Conservation (phyloP, 2,888 invertebrate species). For the Drosophila merina region DNA sequence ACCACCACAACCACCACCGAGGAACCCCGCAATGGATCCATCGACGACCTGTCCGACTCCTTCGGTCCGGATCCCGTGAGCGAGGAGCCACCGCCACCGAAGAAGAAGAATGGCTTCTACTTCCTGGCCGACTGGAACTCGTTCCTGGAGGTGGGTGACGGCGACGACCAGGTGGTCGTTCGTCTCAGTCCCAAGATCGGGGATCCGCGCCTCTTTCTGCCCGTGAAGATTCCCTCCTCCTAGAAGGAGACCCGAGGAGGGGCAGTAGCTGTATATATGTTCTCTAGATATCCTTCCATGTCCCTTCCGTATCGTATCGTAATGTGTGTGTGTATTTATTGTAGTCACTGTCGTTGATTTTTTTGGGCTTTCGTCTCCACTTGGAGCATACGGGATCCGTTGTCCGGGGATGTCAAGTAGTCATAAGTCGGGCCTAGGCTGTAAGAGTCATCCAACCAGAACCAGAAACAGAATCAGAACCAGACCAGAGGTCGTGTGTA, state of each 20-base stretch:
- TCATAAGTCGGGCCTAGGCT: slow-evolving; percentile 68
- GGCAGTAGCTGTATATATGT: slow-evolving; percentile 38
- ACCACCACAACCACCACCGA: slow-evolving; percentile 72
- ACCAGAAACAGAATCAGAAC: not conserved
- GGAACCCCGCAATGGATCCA: slow-evolving; percentile 80
- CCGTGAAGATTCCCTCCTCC: slow-evolving; percentile 86
- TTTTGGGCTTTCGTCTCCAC: not conserved
- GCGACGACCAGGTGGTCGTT: slow-evolving; percentile 90
- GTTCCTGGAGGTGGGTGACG: slow-evolving; percentile 92
- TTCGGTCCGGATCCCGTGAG: slow-evolving; percentile 87
- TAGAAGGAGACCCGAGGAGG: not conserved
- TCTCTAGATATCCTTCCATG: not conserved
- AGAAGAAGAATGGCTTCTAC: slow-evolving; percentile 91
- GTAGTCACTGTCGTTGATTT: slow-evolving; percentile 41
- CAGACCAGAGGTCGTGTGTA: slow-evolving; percentile 17
- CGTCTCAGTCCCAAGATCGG: slow-evolving; percentile 92
- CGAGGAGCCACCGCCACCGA: slow-evolving; percentile 86
- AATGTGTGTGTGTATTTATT: slow-evolving; percentile 63
- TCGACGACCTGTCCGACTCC: slow-evolving; percentile 89
- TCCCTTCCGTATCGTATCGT: slow-evolving; percentile 17
- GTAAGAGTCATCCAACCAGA: slow-evolving; percentile 59
- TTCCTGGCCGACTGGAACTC: slow-evolving; percentile 94
- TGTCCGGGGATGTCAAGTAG: slow-evolving; percentile 35
- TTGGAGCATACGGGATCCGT: slow-evolving; percentile 4
- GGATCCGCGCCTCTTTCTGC: slow-evolving; percentile 90